These are phyloP conservation scores for Archocentrus centrarchus DNA, from an alignment of 2,113 vertebrate species.

Conservation along the genomic window DNA sequence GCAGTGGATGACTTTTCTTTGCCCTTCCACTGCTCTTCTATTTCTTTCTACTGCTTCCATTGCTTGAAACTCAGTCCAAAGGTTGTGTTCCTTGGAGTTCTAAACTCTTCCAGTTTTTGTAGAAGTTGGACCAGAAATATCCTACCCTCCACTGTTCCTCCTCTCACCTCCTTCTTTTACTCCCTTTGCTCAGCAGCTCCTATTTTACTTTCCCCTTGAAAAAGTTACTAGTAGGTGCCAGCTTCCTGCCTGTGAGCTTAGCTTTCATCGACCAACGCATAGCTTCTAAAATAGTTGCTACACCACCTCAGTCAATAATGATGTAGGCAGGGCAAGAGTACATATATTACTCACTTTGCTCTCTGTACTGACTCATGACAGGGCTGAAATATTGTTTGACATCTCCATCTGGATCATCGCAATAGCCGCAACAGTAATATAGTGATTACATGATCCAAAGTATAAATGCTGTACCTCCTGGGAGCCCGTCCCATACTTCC, in stretches of 20 bases:
- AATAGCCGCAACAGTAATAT: not conserved
- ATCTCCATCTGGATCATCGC: not conserved
- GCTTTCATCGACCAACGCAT: constrained; percentile 76
- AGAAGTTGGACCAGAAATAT: constrained; percentile 63
- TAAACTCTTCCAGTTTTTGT: constrained; percentile 39
- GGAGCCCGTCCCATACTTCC: constrained; percentile 98
- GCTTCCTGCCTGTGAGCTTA: constrained; percentile 62
- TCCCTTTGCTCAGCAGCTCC: constrained; percentile 49
- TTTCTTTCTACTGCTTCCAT: constrained; percentile 48
- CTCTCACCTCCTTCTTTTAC: constrained; percentile 49
- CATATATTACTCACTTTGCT: constrained; percentile 21
- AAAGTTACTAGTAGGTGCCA: constrained; percentile 53
- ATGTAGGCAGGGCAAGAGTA: constrained; percentile 54
- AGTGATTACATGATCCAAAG: not conserved
- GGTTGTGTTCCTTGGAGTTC: constrained; percentile 32
- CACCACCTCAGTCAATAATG: constrained; percentile 73
- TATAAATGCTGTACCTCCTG: constrained; percentile 85
- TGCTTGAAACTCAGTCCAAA: constrained; percentile 53
- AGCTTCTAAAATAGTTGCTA: constrained; percentile 69
- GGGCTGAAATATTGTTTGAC: not conserved
- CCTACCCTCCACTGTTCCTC: constrained; percentile 27
- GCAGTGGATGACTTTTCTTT: not conserved
- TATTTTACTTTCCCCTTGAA: constrained; percentile 61
- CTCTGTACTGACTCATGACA: constrained; percentile 19
- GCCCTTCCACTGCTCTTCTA: constrained; percentile 26